phyloP scores from a whole-genome alignment of 2,888 invertebrate genomes.

The Alitta virens region DNA sequence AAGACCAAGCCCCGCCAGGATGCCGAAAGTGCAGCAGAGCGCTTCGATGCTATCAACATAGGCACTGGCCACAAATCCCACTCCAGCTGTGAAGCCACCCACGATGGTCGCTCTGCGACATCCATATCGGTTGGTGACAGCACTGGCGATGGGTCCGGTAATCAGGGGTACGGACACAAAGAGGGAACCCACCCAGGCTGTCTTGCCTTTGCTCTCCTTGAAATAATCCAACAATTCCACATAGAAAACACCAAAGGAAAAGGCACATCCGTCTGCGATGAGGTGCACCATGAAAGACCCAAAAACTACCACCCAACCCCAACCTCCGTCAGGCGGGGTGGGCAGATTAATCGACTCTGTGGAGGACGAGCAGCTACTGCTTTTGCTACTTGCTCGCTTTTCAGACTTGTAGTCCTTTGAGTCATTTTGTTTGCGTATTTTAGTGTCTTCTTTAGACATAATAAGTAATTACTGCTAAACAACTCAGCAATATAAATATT shows the following conservation, averaged over 20 bases:
- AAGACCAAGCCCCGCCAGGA: conserved; percentile 53
- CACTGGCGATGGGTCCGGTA: conserved; percentile 54
- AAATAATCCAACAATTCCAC: conserved; percentile 71
- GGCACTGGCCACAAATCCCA: conserved; percentile 47
- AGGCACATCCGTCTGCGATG: conserved; percentile 87
- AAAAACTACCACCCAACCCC: conserved; percentile 90
- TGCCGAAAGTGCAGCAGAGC: conserved; percentile 53
- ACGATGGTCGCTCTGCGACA: conserved; percentile 49
- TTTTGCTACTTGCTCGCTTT: background rate
- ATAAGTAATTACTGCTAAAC: conserved; percentile 42
- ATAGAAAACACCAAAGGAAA: conserved; percentile 61
- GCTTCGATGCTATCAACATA: conserved; percentile 44
- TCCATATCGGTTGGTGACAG: conserved; percentile 51
- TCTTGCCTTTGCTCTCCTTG: conserved; percentile 51
- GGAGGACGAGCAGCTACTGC: background rate
- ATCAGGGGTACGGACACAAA: conserved; percentile 86
- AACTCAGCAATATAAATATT: conserved; percentile 43
- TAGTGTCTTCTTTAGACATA: conserved; percentile 13
- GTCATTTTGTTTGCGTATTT: background rate
- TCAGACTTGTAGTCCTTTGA: background rate
- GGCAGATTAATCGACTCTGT: conserved; percentile 3
- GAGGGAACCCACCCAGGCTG: conserved; percentile 85
- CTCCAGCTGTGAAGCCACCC: conserved; percentile 48
- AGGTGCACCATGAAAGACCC: conserved; percentile 92
- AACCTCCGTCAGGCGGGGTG: conserved; percentile 72